Percentiles rank a stretch among this genome's conserved stretches.
Evolutionary conservation across 1,140 invertebrate genomes (phyloP).

Genomic region (Hydropsyche tenuis): DNA sequence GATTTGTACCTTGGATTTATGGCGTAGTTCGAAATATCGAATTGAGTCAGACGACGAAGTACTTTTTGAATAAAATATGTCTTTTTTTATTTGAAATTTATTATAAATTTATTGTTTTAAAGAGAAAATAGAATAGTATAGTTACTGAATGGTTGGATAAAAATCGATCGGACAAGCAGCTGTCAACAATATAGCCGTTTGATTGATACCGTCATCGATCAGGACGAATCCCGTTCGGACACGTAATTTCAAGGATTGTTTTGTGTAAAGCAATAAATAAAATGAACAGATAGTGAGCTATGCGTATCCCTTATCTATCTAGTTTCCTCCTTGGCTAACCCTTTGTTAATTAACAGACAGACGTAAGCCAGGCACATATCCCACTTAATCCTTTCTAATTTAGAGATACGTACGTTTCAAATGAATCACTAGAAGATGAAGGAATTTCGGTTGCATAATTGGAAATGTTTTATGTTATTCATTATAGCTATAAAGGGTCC

Average conservation of each 20-base stretch:
- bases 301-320: constrained; percentile 21
- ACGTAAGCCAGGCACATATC: constrained; percentile 29
- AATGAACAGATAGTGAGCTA: constrained; percentile 20
- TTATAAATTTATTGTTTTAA: too few relatives aligned
- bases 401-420: constrained; percentile 21
- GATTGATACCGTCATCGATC: constrained; percentile 22
- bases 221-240: constrained; percentile 1
- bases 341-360: constrained; percentile 32
- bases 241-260: constrained; percentile 22
- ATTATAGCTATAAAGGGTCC: too few relatives aligned
- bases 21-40: background rate
- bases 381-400: constrained; percentile 35
- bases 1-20: constrained; percentile 12
- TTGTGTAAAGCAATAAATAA: constrained; percentile 19
- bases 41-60: too few relatives aligned
- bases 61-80: too few relatives aligned
- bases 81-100: too few relatives aligned
- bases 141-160: background rate
- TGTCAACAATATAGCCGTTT: background rate
- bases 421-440: constrained; percentile 12
- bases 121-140: too few relatives aligned
- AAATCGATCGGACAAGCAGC: constrained; percentile 7
- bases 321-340: constrained; percentile 22
- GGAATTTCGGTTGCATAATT: background rate
- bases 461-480: background rate